Conservation (phyloP, 2,797 vertebrate genomes). For the Neosilurus hyrtlii region DNA sequence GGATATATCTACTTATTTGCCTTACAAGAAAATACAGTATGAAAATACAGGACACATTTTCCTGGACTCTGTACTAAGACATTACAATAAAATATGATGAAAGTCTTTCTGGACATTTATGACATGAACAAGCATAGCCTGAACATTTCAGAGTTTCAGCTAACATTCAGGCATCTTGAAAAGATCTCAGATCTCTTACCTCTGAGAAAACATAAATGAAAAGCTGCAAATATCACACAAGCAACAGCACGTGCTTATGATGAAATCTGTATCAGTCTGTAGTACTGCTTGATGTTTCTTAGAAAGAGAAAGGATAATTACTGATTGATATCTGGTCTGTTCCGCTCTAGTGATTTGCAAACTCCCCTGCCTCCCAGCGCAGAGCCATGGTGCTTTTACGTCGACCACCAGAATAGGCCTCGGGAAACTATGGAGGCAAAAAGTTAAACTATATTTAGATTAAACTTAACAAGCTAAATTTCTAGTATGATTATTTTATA, state of each 20-base stretch:
- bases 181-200: constrained; percentile 49
- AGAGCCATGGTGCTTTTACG: constrained; percentile 78
- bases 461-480: background rate
- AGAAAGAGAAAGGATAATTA: constrained; percentile 46
- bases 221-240: constrained; percentile 64
- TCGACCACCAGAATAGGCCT: constrained; percentile 65
- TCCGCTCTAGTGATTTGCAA: constrained; percentile 66
- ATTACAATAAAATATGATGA: constrained; percentile 65
- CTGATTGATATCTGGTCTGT: constrained; percentile 43
- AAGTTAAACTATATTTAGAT: constrained; percentile 41
- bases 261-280: constrained; percentile 58
- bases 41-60: constrained; percentile 67
- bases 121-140: constrained; percentile 61
- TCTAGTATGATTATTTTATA: background rate
- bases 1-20: constrained; percentile 46
- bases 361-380: constrained; percentile 77
- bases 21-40: constrained; percentile 64
- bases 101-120: constrained; percentile 58
- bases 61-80: constrained; percentile 58
- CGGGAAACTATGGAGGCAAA: constrained; percentile 69
- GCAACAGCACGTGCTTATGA: constrained; percentile 60
- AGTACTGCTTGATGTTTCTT: constrained; percentile 54
- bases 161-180: constrained; percentile 65
- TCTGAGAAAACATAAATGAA: constrained; percentile 53
- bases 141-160: constrained; percentile 54